These are phyloP conservation scores for Julus scandinavius DNA, from an alignment of 2,888 invertebrate genomes.

Conservation along the genomic window DNA sequence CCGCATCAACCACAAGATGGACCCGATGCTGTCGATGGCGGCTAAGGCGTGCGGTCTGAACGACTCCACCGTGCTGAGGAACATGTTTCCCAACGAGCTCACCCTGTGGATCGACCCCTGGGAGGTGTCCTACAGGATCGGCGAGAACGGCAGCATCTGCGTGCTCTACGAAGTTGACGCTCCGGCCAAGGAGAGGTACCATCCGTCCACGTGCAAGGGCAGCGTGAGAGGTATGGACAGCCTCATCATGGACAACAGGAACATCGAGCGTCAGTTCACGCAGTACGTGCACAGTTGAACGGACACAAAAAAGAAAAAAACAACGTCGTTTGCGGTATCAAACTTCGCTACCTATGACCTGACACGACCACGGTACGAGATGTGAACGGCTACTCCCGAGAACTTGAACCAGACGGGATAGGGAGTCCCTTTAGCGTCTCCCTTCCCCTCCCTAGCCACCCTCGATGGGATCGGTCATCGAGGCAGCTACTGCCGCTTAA, in stretches of 20 bases:
- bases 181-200: conserved; percentile 49
- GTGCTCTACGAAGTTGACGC: conserved; percentile 68
- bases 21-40: conserved; percentile 75
- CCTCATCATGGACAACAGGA: conserved; percentile 59
- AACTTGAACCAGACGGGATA: neutral
- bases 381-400: conserved; percentile 23
- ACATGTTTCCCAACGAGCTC: conserved; percentile 75
- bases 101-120: conserved; percentile 82
- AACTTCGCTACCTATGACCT: conserved; percentile 47
- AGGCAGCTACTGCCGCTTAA: neutral
- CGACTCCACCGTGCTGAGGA: conserved; percentile 70
- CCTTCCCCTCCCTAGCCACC: neutral
- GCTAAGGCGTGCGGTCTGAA: conserved; percentile 74
- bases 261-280: conserved; percentile 58
- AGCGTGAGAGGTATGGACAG: conserved; percentile 59
- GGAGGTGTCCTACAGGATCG: conserved; percentile 76
- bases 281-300: conserved; percentile 61
- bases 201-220: conserved; percentile 60
- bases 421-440: neutral
- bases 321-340: neutral
- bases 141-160: conserved; percentile 75
- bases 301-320: neutral
- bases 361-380: conserved; percentile 47
- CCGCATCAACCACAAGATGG: conserved; percentile 77
- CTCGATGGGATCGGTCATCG: neutral